Percentiles rank a stretch among this genome's conserved stretches.
phyloP scores from a whole-genome alignment of 2,113 vertebrate species.

The Pyrgilauda ruficollis region DNA sequence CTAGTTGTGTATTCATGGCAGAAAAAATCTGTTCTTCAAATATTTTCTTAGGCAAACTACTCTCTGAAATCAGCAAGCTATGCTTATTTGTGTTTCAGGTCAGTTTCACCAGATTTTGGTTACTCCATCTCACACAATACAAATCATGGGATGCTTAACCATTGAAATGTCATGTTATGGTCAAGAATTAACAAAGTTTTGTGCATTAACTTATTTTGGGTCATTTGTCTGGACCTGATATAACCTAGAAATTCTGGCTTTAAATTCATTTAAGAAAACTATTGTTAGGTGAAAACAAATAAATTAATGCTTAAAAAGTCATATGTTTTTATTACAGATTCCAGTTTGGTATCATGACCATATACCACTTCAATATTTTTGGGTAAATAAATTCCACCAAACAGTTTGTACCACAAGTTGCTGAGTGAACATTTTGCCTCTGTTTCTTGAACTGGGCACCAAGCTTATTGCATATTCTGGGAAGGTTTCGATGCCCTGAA shows the following conservation, averaged over 20 bases:
- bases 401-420: neutral
- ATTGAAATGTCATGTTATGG: neutral
- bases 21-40: neutral
- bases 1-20: neutral
- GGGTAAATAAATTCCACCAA: neutral
- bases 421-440: neutral
- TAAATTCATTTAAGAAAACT: neutral
- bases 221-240: neutral
- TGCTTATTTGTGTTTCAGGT: neutral
- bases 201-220: neutral
- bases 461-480: neutral
- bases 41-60: neutral
- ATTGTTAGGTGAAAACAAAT: neutral
- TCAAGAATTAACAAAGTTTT: neutral
- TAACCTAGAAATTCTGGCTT: neutral
- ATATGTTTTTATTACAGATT: neutral
- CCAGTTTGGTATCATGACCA: fast-evolving
- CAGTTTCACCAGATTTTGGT: neutral
- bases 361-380: neutral
- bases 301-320: neutral
- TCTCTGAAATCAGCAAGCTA: neutral
- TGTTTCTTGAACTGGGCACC: neutral
- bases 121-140: neutral
- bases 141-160: neutral
- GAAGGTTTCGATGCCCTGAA: fast-evolving